Base-by-base conservation (phyloP, 2,797 vertebrate species). In the Sarcophilus harrisii region DNA sequence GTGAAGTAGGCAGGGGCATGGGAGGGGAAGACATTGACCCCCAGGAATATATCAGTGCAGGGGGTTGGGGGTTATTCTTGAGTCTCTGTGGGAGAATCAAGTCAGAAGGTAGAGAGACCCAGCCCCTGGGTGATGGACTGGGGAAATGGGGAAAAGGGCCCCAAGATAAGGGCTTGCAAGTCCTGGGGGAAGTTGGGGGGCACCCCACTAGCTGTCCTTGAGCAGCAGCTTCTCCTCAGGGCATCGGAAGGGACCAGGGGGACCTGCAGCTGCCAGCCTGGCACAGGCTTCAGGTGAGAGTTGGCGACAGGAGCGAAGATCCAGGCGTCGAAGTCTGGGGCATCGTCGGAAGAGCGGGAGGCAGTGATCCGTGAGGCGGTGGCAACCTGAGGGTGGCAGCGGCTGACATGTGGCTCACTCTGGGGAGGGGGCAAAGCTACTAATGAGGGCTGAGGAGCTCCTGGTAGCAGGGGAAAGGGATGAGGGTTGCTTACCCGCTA, bases 351-450 rank as follows among this genome's bases (percentile, higher is more conserved):
- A 98, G 97, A 99, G 97, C 0, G 99, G 98, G 96, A 99, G 97
- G 59, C 99, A 99, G 99, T 99, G 99, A 97, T 99, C 99, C 24
- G 99, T 99, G 98, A 99, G 99, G 96, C 99, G 99, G 93, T 99
- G 98, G 96, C 99, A 99, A 95, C 99, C 99, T 99, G 96, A 18
- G 16, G 62, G 66, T 3, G 24, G 90, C 27, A 62, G 94, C 0
- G 90, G 54, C 93, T 58, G 91, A 97, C 92, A 94, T 91, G 93
- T 58, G 62, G 73, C 12, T 90, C 49, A n/a, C 9, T 28, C 10
- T 54, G 29, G 38, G 81, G 0, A 45, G 55, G 18, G 3, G 10
- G 55, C 9, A 54, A 91, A 45, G 38, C 14, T 2, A 52, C 62
- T 9, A 49, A 11, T 0, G 21, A 30, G 24, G 55, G 38, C n/a